Conservation (phyloP, 2,888 invertebrate species). For the Cerastoderma edule region DNA sequence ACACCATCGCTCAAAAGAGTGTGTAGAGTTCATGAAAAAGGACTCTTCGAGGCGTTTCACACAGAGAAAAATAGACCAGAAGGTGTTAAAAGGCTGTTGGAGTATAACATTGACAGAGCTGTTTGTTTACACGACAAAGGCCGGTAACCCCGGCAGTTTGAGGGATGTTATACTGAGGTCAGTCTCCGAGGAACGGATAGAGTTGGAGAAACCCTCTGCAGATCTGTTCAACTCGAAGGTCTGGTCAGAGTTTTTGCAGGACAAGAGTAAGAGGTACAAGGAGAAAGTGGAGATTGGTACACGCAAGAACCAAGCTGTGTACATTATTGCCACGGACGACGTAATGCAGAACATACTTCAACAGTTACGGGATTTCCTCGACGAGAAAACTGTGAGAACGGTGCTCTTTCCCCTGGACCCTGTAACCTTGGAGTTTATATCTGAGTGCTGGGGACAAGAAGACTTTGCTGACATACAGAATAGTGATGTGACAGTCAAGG, state of each 20-base stretch:
- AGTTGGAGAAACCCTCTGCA: slow-evolving; percentile 37
- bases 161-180: slow-evolving; percentile 40
- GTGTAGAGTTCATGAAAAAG: slow-evolving; percentile 48
- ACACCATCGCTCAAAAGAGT: slow-evolving; percentile 46
- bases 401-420: slow-evolving; percentile 45
- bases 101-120: slow-evolving; percentile 37
- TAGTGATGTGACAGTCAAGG: slow-evolving; percentile 38
- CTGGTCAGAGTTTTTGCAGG: slow-evolving; percentile 45
- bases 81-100: slow-evolving; percentile 47
- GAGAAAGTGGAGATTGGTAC: slow-evolving; percentile 49
- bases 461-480: slow-evolving; percentile 49
- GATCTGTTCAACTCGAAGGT: slow-evolving; percentile 49
- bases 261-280: slow-evolving; percentile 31
- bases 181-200: slow-evolving; percentile 38
- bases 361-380: slow-evolving; percentile 45
- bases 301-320: slow-evolving; percentile 37
- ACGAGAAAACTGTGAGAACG: slow-evolving; percentile 45
- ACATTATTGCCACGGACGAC: slow-evolving; percentile 45
- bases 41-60: slow-evolving; percentile 35
- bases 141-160: slow-evolving; percentile 32
- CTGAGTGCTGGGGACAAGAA: slow-evolving; percentile 45
- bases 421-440: slow-evolving; percentile 45
- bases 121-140: slow-evolving; percentile 34
- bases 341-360: slow-evolving; percentile 44
- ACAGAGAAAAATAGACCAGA: slow-evolving; percentile 49